Evolutionary conservation across 2,888 invertebrate genomes (phyloP).

Genomic region (Yponomeuta sedellus): DNA sequence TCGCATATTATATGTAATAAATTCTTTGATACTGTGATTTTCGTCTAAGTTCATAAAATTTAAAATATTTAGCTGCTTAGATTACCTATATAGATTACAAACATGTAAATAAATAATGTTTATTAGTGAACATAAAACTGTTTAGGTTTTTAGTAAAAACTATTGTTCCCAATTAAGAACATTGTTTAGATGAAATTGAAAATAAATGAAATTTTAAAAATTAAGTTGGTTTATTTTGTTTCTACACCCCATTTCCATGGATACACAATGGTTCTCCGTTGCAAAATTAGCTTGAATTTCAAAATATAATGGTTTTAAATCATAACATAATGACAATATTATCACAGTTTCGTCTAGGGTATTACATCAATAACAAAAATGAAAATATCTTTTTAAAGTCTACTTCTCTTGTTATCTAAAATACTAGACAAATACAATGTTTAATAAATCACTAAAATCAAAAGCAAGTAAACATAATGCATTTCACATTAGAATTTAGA

Average conservation of each 20-base stretch:
- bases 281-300: not conserved
- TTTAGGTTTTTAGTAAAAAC: constrained; percentile 32
- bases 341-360: constrained; percentile 64
- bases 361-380: constrained; percentile 29
- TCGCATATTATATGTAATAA: not conserved
- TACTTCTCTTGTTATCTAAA: not conserved
- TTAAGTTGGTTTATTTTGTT: constrained; percentile 22
- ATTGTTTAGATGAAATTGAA: constrained; percentile 35
- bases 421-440: too few species aligned
- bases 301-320: constrained; percentile 11
- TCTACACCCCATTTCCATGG: not conserved
- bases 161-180: constrained; percentile 35
- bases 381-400: constrained; percentile 4
- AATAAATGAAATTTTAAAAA: constrained; percentile 26
- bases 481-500: too few species aligned
- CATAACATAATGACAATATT: constrained; percentile 24
- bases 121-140: constrained; percentile 24
- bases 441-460: too few species aligned
- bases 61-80: not conserved
- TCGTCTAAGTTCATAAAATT: constrained; percentile 36
- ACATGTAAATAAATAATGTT: constrained; percentile 28
- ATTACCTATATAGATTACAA: not conserved
- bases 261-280: too few species aligned
- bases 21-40: constrained; percentile 42
- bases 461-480: too few species aligned